A percentile compares a stretch with the other conserved stretches of the same genome.
These are phyloP conservation scores for Cryptus viduatorius DNA, from an alignment of 2,888 invertebrate genomes.

Conservation along the genomic window DNA sequence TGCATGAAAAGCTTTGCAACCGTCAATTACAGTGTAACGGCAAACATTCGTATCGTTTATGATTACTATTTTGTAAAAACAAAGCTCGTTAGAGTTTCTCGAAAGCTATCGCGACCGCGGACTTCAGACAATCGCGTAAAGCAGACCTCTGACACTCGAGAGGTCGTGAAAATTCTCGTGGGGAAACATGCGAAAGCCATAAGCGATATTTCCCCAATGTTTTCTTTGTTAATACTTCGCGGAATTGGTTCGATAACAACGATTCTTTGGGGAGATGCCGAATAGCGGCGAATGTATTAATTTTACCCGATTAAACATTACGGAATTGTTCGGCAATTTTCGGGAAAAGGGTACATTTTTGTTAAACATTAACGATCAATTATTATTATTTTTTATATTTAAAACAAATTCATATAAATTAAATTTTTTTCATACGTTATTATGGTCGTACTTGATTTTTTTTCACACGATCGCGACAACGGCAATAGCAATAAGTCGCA, in stretches of 20 bases:
- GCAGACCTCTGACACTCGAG: neutral
- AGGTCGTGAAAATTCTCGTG: neutral
- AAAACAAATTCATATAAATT: too few species aligned
- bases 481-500: too few species aligned
- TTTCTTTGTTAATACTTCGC: neutral
- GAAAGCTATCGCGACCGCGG: neutral
- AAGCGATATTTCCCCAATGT: neutral
- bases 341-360: too few species aligned
- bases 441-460: too few species aligned
- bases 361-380: too few species aligned
- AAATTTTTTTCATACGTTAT: too few species aligned
- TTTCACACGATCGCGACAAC: too few species aligned
- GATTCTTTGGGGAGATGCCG: neutral
- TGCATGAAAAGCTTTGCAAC: neutral
- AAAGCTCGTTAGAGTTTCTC: too few species aligned
- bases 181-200: neutral
- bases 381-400: too few species aligned
- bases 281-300: neutral
- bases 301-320: neutral
- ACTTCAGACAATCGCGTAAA: neutral
- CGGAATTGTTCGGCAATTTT: neutral
- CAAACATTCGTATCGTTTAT: too few species aligned
- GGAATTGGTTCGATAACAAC: neutral
- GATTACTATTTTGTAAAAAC: too few species aligned
- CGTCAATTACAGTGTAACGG: too few species aligned